These are phyloP conservation scores for Ephialtes manifestator DNA, from an alignment of 2,888 invertebrate species.

Conservation along the genomic window DNA sequence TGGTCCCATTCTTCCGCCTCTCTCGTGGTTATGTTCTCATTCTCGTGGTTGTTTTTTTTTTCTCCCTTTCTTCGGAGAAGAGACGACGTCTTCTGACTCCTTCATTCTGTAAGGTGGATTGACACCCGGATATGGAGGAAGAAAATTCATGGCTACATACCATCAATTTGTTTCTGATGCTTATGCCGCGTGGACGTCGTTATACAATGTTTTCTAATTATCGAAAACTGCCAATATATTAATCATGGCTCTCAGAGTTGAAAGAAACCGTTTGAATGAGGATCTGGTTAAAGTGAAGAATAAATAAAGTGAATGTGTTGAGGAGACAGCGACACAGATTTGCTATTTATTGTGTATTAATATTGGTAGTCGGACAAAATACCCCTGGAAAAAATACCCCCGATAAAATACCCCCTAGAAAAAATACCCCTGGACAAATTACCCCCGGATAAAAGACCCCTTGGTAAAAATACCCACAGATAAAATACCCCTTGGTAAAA, in stretches of 20 bases:
- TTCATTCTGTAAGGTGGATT: background rate
- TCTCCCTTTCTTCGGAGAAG: slow-evolving; percentile 9
- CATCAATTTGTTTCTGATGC: background rate
- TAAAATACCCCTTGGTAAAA: too few species aligned
- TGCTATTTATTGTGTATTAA: too few species aligned
- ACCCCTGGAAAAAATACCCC: too few species aligned
- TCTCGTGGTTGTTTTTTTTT: slow-evolving; percentile 1
- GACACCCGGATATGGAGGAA: background rate
- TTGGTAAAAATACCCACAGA: too few species aligned
- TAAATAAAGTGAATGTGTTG: background rate
- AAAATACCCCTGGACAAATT: too few species aligned
- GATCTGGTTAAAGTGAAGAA: background rate
- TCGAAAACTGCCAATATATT: background rate
- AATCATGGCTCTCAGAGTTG: background rate
- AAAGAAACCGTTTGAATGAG: background rate
- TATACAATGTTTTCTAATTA: background rate
- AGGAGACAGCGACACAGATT: background rate
- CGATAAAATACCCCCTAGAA: too few species aligned
- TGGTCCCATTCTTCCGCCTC: slow-evolving; percentile 43
- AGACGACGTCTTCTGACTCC: background rate
- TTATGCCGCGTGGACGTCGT: too few species aligned
- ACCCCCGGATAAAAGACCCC: too few species aligned
- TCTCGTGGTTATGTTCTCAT: background rate
- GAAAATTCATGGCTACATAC: background rate
- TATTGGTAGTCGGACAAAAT: too few species aligned